Conservation (phyloP, 2,888 invertebrate species). For the Cephonodes hylas region DNA sequence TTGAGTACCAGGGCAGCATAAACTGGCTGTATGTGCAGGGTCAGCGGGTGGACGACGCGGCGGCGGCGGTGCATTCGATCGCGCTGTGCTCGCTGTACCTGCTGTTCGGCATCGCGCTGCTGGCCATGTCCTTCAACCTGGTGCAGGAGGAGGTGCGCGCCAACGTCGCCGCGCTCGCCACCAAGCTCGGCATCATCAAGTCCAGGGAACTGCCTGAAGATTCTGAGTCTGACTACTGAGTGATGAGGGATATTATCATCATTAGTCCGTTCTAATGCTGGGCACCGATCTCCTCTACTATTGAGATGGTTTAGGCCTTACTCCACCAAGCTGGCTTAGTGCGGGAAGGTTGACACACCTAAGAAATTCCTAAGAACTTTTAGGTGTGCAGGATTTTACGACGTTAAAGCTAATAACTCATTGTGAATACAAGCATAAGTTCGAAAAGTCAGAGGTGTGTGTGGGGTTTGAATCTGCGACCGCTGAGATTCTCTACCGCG, state of each 20-base stretch:
- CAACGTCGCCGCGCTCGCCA: constrained; percentile 92
- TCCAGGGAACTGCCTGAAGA: constrained; percentile 80
- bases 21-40: constrained; percentile 30
- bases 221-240: constrained; percentile 58
- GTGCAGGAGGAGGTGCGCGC: constrained; percentile 96
- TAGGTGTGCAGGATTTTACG: too few relatives aligned
- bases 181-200: constrained; percentile 93
- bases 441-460: too few relatives aligned
- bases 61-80: constrained; percentile 79
- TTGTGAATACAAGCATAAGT: too few relatives aligned
- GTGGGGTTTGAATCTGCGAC: too few relatives aligned
- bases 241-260: neutral
- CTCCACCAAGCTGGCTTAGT: too few relatives aligned
- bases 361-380: too few relatives aligned
- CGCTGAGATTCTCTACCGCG: too few relatives aligned
- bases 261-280: too few relatives aligned
- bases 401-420: too few relatives aligned
- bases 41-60: constrained; percentile 49
- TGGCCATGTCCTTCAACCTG: constrained; percentile 98
- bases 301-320: too few relatives aligned
- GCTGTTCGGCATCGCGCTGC: constrained; percentile 94
- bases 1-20: neutral
- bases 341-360: too few relatives aligned
- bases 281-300: too few relatives aligned
- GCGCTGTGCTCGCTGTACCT: constrained; percentile 95